Conservation (phyloP, 2,113 vertebrate species). For the mouse (Mus musculus) region GRCm39 chrX:102115001-102115500, state of each 20-base stretch:
- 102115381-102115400: no score
- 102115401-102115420: not conserved
- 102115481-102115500: not conserved
- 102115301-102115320: not conserved
- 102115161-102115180: not conserved
- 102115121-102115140: not conserved
- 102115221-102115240: not conserved
- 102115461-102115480: not conserved
- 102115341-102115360: not conserved
- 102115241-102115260: not conserved
- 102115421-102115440: not conserved
- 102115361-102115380: not conserved
- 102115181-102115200: not conserved
- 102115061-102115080: not conserved
- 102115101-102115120: not conserved
- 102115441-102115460: not conserved
- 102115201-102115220: not conserved
- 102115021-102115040: not conserved
- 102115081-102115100: not conserved
- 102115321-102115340: not conserved
- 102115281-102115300: not conserved
- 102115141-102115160: not conserved
- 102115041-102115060: not conserved
- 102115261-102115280: not conserved
- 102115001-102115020: not conserved